These are phyloP conservation scores for Mechanitis messenoides DNA, from an alignment of 2,888 invertebrate genomes.

Conservation along the genomic window DNA sequence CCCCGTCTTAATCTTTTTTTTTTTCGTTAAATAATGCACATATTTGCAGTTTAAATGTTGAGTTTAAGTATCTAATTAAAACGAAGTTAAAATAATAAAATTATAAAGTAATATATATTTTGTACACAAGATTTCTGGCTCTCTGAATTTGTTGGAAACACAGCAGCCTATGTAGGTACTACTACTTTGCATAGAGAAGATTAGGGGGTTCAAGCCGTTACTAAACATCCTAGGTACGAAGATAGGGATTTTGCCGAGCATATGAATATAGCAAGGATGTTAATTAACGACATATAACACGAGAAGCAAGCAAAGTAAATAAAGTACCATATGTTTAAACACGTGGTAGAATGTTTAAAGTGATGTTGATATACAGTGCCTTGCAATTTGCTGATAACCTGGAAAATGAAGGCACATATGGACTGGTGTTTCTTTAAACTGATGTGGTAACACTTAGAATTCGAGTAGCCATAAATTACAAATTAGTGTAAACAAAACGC, in stretches of 20 bases:
- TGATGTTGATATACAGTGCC: slow-evolving; percentile 13
- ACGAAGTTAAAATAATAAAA: too few relatives aligned
- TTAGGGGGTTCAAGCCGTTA: neutral
- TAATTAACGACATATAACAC: slow-evolving; percentile 1
- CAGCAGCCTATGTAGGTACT: neutral
- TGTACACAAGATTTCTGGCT: too few relatives aligned
- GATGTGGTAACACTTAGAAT: slow-evolving; percentile 11
- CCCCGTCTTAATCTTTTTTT: too few relatives aligned
- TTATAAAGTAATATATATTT: too few relatives aligned
- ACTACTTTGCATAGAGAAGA: neutral
- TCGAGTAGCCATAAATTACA: slow-evolving; percentile 4
- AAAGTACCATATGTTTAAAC: slow-evolving; percentile 8
- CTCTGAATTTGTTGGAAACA: neutral
- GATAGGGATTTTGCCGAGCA: slow-evolving; percentile 3
- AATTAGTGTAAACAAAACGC: slow-evolving; percentile 10
- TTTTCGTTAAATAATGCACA: too few relatives aligned
- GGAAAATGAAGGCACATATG: slow-evolving; percentile 13
- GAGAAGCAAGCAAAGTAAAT: slow-evolving; percentile 5
- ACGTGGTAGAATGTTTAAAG: slow-evolving; percentile 7
- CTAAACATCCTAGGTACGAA: neutral
- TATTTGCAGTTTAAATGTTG: too few relatives aligned
- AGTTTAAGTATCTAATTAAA: too few relatives aligned
- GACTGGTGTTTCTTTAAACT: slow-evolving; percentile 11
- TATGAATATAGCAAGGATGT: neutral
- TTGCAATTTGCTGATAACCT: slow-evolving; percentile 11